Base-by-base conservation (phyloP, 2,888 invertebrate genomes). In the Drosophila neutralis region DNA sequence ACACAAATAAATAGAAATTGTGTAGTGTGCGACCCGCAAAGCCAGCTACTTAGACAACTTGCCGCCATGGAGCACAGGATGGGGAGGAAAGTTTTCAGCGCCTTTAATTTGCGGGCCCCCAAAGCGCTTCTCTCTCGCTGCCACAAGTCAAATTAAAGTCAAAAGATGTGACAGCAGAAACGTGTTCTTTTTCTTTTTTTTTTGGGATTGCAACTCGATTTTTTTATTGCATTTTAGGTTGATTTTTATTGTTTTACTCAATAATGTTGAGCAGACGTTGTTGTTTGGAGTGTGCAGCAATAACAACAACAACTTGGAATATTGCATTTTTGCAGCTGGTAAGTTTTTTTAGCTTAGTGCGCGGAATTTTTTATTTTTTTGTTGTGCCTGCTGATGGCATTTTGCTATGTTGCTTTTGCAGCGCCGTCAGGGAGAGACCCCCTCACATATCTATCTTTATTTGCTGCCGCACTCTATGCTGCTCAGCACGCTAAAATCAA, bases 401-500 rank as follows among this genome's bases (percentile, higher is more conserved):
- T 81, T 81, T 86, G 84, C 81, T 79, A 65, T 87, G 84, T 73
- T 87, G 78, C 80, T 89, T 78, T 76, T 84, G 76, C 69, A 71
- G 72, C 73, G 76, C 52, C 45, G 53, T 51, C 54, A 38, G 40
- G 33, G 29, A 40, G 21, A 29, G 10, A 15, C 38, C 4, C 18
- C 4, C 36, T 18, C 4, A 2, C 2, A n/a, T 36, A 24, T 29
- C 27, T 29, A 2, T 29, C 48, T n/a, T 21, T 33, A 33, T 33
- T 45, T 27, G 58, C 36, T 36, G 11, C 33, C 42, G 48, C 31
- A n/a, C 33, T 40, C 11, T 21, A 21, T 51, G 42, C 63, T 68
- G 62, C 66, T 70, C 78, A 72, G 87, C 85, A 76, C 79, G 82
- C 89, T 85, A 91, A 90, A 89, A 91, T 91, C 90, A 85, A 84